Evolutionary conservation across 2,888 invertebrate species (phyloP), one percentile per base, ranked within the genome.

Genomic region (Periphyllus acericola): DNA sequence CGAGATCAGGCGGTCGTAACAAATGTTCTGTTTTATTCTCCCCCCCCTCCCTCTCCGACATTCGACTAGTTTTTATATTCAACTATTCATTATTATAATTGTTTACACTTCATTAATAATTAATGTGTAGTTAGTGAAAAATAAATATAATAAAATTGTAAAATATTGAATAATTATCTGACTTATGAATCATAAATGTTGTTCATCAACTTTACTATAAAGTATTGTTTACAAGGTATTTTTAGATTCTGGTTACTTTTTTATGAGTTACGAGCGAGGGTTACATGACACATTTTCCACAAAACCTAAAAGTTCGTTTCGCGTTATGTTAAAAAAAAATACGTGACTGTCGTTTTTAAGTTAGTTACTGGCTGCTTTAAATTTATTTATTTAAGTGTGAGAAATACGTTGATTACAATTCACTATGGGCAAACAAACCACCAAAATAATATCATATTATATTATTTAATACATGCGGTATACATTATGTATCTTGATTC

Each of bases 311-410:
- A 68, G 60, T 79, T 79, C 55, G 11, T 80, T 80, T 80, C 40
- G 9, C 29, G 40, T 68, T 80, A 36, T 40, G 19, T 68, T 68
- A 66, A 68, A 68, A 81, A 68, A 68, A 68, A 81, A 68, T 81
- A 81, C 81, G 81, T 81, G 81, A 81, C 81, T 46, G 32, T 68
- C 29, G 68, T 81, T 81, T 81, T 68, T 46, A 81, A 81, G 81
- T 68, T 81, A 81, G 68, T 81, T 81, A 81, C 81, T 46, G 46
- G 40, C 71, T 81, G 40, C n/a, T 46, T 46, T 68, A 32, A 40
- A 76, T 68, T 29, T 46, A 68, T 68, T 68, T 68, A 81, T 68
- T 46, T 68, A 40, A 29, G 40, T 46, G 46, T 81, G 21, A 80
- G 46, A 46, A 68, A 32, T 40, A 68, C 46, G 68, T 81, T 81